phyloP scores from a whole-genome alignment of 2,113 vertebrate species.

The Sorex fumeus region DNA sequence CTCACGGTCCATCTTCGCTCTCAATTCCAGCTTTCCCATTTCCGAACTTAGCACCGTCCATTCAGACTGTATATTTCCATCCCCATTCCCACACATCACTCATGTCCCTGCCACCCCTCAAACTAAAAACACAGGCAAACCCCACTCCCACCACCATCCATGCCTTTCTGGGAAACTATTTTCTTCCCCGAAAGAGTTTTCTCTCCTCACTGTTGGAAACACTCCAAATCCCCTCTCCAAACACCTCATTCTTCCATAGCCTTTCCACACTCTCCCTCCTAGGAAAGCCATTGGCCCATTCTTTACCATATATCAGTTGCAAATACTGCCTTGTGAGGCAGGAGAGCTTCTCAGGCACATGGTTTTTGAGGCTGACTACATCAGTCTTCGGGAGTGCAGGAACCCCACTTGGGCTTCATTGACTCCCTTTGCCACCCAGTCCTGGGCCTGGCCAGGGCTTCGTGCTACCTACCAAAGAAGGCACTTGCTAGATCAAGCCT shows the following conservation, averaged over 20 bases:
- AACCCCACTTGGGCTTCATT: neutral
- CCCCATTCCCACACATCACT: neutral
- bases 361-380: neutral
- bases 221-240: neutral
- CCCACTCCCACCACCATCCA: neutral
- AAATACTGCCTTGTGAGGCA: neutral
- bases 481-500: neutral
- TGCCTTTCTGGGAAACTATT: neutral
- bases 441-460: neutral
- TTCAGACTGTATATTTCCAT: neutral
- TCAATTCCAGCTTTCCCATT: neutral
- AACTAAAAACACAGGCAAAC: neutral
- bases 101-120: neutral
- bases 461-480: neutral
- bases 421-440: neutral
- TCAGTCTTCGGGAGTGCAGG: neutral
- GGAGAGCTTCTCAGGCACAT: neutral
- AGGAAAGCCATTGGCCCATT: neutral
- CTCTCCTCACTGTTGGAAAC: neutral
- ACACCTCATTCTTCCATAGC: neutral
- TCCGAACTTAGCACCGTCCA: conserved; percentile 7
- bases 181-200: neutral
- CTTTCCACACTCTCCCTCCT: neutral
- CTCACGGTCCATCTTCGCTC: neutral
- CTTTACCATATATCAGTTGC: neutral